Evolutionary conservation across 2,797 vertebrate genomes (phyloP), one percentile per base, ranked within the genome.

Genomic region (Molossus alvarezi): DNA sequence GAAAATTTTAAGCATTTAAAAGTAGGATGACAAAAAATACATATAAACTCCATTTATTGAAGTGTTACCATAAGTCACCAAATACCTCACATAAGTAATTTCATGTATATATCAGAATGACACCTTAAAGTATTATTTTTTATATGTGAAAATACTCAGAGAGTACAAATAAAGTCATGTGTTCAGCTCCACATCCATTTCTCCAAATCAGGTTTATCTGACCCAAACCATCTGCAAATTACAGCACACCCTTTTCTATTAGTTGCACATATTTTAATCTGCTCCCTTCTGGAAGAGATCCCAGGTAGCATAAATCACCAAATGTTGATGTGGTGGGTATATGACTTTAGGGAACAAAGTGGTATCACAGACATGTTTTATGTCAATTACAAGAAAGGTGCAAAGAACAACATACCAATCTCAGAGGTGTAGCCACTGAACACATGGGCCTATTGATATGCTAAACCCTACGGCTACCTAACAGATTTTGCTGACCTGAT

Each of bases 321-420:
- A 96, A 94, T 95, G 75, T 92, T 95, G 87, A 93, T 90, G 65
- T 90, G 27, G 83, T 82, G 91, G 71, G 92, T 33, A 89, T 90
- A 77, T 58, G 87, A 94, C 75, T 93, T 94, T 65, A 91, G 55
- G 76, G 85, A 93, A 84, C 53, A 76, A 71, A 84, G 64, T 94
- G 80, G n/a, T 37, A 84, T 69, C 41, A 81, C 33, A 88, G 53
- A 51, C 79, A 72, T 95, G 83, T 93, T 96, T 93, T 90, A 81
- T 88, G 84, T 91, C 87, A 96, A 55, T 93, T 95, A 93, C 17
- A 93, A 81, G 41, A 87, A 84, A 95, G 58, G 92, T 91, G 79
- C 29, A 91, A 94, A 37, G 57, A 96, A 88, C 86, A 96, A 91
- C 79, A 80, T 64, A 53, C 55, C 93, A 72, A 37, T 62, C 75